These are phyloP conservation scores for Leptura quadrifasciata DNA, from an alignment of 2,888 invertebrate genomes.

Conservation along the genomic window DNA sequence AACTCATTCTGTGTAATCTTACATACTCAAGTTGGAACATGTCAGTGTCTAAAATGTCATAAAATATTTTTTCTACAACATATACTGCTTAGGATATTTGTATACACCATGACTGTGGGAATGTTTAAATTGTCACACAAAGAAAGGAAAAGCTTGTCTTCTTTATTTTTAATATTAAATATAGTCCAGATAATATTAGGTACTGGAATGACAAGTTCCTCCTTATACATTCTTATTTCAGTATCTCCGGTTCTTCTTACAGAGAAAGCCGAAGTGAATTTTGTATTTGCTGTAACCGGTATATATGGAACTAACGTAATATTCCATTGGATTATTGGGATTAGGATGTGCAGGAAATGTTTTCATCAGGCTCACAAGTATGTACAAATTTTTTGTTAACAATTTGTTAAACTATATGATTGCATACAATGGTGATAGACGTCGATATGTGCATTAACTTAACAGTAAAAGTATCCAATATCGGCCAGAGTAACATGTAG, in stretches of 20 bases:
- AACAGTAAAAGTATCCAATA: too few relatives aligned
- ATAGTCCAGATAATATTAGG: conserved; percentile 68
- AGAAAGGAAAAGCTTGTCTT: conserved; percentile 62
- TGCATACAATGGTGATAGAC: too few relatives aligned
- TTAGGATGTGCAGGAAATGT: conserved; percentile 70
- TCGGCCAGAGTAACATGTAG: too few relatives aligned
- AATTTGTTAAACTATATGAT: too few relatives aligned
- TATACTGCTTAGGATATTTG: conserved; percentile 37
- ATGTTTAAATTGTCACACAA: conserved; percentile 64
- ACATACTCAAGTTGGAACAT: background rate
- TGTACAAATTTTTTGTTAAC: conserved; percentile 46
- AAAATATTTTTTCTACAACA: conserved; percentile 36
- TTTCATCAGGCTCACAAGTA: conserved; percentile 71
- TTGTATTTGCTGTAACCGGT: conserved; percentile 70
- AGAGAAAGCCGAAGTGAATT: conserved; percentile 71
- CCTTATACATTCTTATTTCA: conserved; percentile 67
- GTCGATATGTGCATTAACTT: too few relatives aligned
- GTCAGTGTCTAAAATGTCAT: conserved; percentile 44
- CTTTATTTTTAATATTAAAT: conserved; percentile 65
- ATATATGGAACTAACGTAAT: conserved; percentile 70
- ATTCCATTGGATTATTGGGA: conserved; percentile 69
- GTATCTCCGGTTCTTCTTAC: conserved; percentile 69
- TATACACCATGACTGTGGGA: conserved; percentile 63
- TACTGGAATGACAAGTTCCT: conserved; percentile 65
- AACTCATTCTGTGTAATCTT: background rate